Evolutionary conservation across 2,797 vertebrate species (phyloP), one percentile per base, ranked within the genome.

Genomic region (Neosilurus mollespiculum): DNA sequence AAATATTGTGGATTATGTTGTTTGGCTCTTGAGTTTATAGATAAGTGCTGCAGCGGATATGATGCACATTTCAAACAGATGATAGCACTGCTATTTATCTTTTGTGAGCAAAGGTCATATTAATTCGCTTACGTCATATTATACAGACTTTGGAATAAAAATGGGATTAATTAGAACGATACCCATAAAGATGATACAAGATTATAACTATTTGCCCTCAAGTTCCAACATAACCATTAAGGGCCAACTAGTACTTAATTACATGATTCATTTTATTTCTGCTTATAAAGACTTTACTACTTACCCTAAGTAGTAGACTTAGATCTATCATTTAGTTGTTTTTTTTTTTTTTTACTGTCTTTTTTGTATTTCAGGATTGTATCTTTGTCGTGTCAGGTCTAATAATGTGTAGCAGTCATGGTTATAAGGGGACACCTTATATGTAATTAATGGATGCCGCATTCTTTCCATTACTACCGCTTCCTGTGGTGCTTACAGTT

Each of bases 141-240:
- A 72, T 79, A 64, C 59, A 43, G 24, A 49, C 64, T 54, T 54
- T 26, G 18, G 24, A 54, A 79, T 20, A 79, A 53, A 79, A 62
- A 64, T 87, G 85, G 77, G 49, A 80, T 71, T 81, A 81, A 85
- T 83, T 83, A 81, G 30, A 82, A 62, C 67, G 65, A 86, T 78
- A 83, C 76, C 81, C 85, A 62, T 81, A 80, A 84, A 83, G 56
- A 51, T 84, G 77, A 66, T 84, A 67, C n/a, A 54, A 81, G 78
- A 78, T 84, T 80, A 82, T 37, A 85, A 84, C 58, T 70, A 82
- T 83, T 83, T 88, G 80, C 80, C 83, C 81, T 83, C 82, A 82
- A 64, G 58, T 80, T 82, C 69, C 18, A 64, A 43, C 51, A 73
- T 20, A 77, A 83, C 34, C 54, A 66, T 30, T 54, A 78, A 85